phyloP scores from a whole-genome alignment of 2,797 vertebrate species.

The Lerista edwardsae region DNA sequence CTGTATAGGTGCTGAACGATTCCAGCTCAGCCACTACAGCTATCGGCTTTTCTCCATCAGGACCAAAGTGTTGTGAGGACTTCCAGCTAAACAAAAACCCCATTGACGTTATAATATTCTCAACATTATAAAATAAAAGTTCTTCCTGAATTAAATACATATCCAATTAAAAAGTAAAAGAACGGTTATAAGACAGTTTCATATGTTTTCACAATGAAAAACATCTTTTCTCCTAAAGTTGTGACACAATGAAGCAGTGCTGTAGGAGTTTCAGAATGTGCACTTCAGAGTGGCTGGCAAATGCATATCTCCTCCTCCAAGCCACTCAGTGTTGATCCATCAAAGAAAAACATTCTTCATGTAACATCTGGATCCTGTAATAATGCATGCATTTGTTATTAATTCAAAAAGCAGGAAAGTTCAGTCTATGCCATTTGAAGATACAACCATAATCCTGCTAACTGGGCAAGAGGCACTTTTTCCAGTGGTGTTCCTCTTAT shows the following conservation, averaged over 20 bases:
- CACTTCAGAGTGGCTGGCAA: not conserved
- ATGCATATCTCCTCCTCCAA: constrained; percentile 37
- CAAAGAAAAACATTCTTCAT: constrained; percentile 32
- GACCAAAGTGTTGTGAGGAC: constrained; percentile 52
- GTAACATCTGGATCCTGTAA: constrained; percentile 44
- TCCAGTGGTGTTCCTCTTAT: no score
- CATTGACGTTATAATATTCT: constrained; percentile 36
- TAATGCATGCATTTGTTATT: constrained; percentile 35
- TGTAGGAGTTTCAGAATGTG: constrained; percentile 40
- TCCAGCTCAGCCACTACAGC: constrained; percentile 51
- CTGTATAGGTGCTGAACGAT: not conserved
- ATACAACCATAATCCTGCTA: not conserved
- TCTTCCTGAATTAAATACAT: constrained; percentile 49
- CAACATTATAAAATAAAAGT: constrained; percentile 39
- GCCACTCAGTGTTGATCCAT: constrained; percentile 16
- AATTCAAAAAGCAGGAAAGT: constrained; percentile 37
- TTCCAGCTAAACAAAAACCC: constrained; percentile 13
- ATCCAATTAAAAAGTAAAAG: constrained; percentile 37
- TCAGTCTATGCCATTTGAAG: not conserved
- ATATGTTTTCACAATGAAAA: constrained; percentile 58
- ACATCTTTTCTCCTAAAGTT: constrained; percentile 41
- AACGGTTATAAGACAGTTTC: not conserved
- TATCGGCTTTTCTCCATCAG: constrained; percentile 63
- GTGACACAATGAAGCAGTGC: constrained; percentile 43
- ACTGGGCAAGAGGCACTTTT: no score